These are phyloP conservation scores for Sebastes cheni DNA, from an alignment of 2,797 vertebrate species.

Conservation along the genomic window DNA sequence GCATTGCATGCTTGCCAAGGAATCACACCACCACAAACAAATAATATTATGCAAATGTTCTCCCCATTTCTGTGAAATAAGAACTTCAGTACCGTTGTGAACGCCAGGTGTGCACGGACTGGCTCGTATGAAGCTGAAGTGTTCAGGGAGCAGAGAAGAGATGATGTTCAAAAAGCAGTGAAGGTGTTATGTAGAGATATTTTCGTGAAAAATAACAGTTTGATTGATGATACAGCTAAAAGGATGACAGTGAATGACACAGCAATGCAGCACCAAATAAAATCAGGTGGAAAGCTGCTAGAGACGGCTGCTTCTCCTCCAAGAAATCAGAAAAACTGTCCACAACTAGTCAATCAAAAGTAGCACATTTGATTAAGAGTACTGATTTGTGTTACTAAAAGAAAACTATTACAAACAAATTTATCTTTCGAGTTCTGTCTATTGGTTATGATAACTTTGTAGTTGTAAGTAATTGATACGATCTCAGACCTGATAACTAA, in stretches of 20 bases:
- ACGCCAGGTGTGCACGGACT: constrained; percentile 2
- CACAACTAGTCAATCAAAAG: constrained; percentile 26
- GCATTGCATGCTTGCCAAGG: constrained; percentile 45
- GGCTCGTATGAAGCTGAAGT: constrained; percentile 1
- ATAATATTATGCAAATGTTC: constrained; percentile 52
- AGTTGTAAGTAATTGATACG: neutral
- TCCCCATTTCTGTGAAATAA: constrained; percentile 37
- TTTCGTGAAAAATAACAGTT: constrained; percentile 20
- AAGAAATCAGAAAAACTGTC: constrained; percentile 9
- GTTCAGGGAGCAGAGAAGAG: neutral
- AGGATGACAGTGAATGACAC: constrained; percentile 38
- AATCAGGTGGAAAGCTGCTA: neutral
- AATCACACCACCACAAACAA: constrained; percentile 44
- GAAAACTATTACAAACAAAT: neutral
- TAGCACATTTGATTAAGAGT: neutral
- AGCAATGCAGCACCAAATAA: constrained; percentile 18
- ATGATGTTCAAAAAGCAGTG: constrained; percentile 16
- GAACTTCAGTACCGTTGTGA: constrained; percentile 13
- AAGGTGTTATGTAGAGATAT: constrained; percentile 47
- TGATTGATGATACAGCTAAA: constrained; percentile 37
- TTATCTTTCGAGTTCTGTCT: neutral
- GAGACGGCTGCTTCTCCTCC: constrained; percentile 1
- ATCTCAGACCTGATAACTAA: neutral
- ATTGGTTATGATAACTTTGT: neutral
- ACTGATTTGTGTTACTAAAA: neutral